These are phyloP conservation scores for Psammodynastes pulverulentus DNA, from an alignment of 2,113 vertebrate genomes.

Conservation along the genomic window DNA sequence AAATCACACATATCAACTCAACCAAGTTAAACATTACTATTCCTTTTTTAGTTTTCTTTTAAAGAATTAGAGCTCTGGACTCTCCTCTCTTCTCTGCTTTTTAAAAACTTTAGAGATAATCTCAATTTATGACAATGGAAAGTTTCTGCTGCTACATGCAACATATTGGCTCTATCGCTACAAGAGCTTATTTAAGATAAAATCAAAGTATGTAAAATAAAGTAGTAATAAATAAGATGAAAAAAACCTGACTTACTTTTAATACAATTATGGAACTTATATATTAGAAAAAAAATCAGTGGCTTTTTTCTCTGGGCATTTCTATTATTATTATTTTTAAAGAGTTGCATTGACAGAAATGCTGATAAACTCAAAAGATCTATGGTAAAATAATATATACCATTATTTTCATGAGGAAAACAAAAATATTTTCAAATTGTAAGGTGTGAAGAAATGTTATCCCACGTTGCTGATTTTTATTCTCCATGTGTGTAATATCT, in stretches of 20 bases:
- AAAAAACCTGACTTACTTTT: background rate
- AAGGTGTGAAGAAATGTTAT: background rate
- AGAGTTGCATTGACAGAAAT: background rate
- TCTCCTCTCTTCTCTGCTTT: background rate
- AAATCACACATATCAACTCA: conserved; percentile 50
- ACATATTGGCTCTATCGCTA: background rate
- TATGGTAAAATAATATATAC: background rate
- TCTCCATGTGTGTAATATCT: background rate
- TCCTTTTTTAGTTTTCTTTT: conserved; percentile 9
- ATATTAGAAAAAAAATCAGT: background rate
- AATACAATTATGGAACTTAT: background rate
- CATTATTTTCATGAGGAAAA: background rate
- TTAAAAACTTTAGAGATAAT: conserved; percentile 21
- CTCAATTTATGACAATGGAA: conserved; percentile 23
- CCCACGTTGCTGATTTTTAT: background rate
- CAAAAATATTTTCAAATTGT: background rate
- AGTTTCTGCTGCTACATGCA: conserved; percentile 10
- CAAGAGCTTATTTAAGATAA: conserved; percentile 47
- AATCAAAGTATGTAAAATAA: conserved; percentile 14
- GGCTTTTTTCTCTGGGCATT: background rate
- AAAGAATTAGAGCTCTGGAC: conserved; percentile 28
- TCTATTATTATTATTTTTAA: background rate
- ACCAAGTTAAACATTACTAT: conserved; percentile 23
- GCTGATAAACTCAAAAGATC: background rate
- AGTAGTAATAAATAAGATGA: conserved; percentile 1